Evolutionary conservation across 37 sponge, comb jelly and placozoan species (phyloP).

Genomic region (Spongilla lacustris): DNA sequence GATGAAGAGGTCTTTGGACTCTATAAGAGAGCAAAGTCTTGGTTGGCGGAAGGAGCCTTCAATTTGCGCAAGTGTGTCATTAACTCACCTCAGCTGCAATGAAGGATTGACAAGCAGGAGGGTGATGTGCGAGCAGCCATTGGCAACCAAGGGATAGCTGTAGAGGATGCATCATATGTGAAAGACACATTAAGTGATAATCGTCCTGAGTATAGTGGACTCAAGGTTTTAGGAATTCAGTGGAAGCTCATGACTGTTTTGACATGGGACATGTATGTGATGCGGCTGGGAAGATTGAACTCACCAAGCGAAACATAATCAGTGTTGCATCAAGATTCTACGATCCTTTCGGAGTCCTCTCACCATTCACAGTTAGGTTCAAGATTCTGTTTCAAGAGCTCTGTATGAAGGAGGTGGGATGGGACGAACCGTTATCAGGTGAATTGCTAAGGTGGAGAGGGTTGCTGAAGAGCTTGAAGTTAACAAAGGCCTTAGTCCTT

Average conservation of each 20-base stretch:
- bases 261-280: neutral
- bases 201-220: no score
- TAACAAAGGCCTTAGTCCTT: neutral
- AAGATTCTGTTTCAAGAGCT: constrained; percentile 15
- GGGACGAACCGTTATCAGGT: constrained; percentile 13
- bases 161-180: no score
- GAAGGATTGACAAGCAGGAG: no score
- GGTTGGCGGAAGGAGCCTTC: constrained; percentile 3
- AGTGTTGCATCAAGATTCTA: neutral
- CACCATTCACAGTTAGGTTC: neutral
- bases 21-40: neutral
- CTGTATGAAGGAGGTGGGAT: neutral
- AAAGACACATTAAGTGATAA: no score
- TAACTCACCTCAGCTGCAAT: neutral
- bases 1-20: constrained; percentile 5
- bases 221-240: constrained; percentile 3
- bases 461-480: neutral
- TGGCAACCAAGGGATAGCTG: no score
- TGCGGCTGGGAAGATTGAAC: neutral
- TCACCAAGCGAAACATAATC: neutral
- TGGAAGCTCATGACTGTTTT: neutral
- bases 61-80: constrained; percentile 10
- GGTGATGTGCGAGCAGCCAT: no score
- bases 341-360: constrained; percentile 16
- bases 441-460: constrained; percentile 9